Base-by-base conservation (phyloP, 1,140 invertebrate species). In the Lepidurus couesii region DNA sequence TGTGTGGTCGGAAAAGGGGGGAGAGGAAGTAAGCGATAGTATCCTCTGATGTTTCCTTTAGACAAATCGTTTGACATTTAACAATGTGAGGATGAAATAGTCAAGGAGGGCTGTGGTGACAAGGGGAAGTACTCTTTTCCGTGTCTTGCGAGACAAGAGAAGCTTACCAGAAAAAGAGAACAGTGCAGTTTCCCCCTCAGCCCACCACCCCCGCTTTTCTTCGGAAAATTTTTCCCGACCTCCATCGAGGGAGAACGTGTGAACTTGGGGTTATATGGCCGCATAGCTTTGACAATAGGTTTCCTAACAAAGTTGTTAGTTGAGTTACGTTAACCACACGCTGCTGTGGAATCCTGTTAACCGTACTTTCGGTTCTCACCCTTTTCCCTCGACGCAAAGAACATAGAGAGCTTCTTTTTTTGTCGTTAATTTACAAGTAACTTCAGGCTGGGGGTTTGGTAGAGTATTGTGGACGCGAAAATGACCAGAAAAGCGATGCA, bases 81-180 rank as follows among this genome's bases (percentile, higher is more conserved):
- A 65, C 53, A 65, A 65, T 65, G 53, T 65, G 53, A 65, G 53
- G 53, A 65, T 65, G 53, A 65, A 65, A 65, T 65, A 65, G 53
- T 65, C 53, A 65, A 65, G 53, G 53, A 65, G 53, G 53, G 53
- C 8, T 65, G 53, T 65, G 53, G 53, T 21, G 53, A 65, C 53
- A 65, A 13, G 53, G 53, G 53, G 53, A 65, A 65, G 53, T 47
- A 11, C 10, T 47, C 45, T 47, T 47, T 11, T 16, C 45, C 16
- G 53, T 13, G 53, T n/a, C 9, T 65, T 65, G 53, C 16, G 53
- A 65, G 8, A 16, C 53, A 9, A 16, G 53, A 65, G 53, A 65
- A 65, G 53, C 53, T 21, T 16, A 65, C 53, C 53, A 65, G 53
- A 65, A 21, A 65, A 3, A 34, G 26, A 34, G 34, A 34, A 34